Evolutionary conservation across 2,797 vertebrate genomes (phyloP), one percentile per base, ranked within the genome.

Genomic region (Fratercula arctica): DNA sequence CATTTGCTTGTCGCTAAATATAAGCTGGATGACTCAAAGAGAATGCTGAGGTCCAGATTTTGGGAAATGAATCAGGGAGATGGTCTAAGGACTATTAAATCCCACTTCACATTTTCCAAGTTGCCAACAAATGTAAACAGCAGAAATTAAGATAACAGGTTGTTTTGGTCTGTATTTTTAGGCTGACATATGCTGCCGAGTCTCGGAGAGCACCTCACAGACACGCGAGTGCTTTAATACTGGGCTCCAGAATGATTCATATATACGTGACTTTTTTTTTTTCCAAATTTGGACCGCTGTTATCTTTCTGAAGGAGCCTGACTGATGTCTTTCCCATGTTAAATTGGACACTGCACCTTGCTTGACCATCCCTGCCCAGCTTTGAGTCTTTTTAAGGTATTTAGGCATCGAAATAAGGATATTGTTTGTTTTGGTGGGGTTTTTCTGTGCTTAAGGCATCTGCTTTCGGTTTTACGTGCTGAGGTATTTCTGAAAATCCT

Each of bases 11-110:
- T 61, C 0, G 16, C 90, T 94, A 96, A 96, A 95, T 95, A 89
- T 85, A 90, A 91, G 48, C 9, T 31, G 33, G 59, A 94, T 96
- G 95, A 93, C 63, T 96, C 88, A 93, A 90, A 94, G 83, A 72
- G 66, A 90, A 73, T 1, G 61, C 85, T 81, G 93, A 84, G 77
- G 93, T 96, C 88, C 83, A 33, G 79, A 64, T 83, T 91, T 78
- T 69, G 53, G 89, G 77, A 48, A 39, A 6, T 76, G 93, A 95
- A 89, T 94, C 90, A 93, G 77, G 28, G 66, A 93, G 83, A 76
- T 4, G 6, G 45, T 85, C 35, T n/a, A 59, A 85, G 87, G 54
- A 7, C 89, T 10, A 41, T 88, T 87, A 90, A 96, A 86, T 54
- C 76, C 83, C 85, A 86, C 92, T 96, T 84, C 88, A 82, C 25